phyloP scores from a whole-genome alignment of 2,888 invertebrate species.

The Ochropleura plecta region DNA sequence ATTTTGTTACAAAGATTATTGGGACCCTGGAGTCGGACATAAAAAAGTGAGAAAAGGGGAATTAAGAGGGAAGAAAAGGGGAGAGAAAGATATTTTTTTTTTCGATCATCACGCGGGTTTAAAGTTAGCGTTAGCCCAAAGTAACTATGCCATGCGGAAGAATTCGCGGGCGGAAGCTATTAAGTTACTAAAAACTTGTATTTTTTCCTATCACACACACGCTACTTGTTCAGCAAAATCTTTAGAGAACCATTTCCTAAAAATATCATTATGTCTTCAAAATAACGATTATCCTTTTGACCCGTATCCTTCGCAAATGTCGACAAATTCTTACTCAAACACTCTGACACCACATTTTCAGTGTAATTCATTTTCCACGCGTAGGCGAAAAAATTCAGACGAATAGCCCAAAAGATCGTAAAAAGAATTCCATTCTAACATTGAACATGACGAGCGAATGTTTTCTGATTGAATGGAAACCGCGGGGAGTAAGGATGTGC shows the following conservation, averaged over 20 bases:
- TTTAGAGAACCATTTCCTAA: neutral
- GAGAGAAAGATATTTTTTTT: no score
- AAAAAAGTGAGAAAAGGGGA: no score
- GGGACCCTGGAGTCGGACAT: no score
- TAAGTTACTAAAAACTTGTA: neutral
- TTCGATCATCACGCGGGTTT: no score
- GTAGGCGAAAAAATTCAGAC: slow-evolving; percentile 41
- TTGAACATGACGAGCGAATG: slow-evolving; percentile 62
- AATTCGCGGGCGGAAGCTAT: no score
- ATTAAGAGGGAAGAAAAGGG: no score
- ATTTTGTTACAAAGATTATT: no score
- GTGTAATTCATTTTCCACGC: slow-evolving; percentile 46
- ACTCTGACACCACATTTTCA: slow-evolving; percentile 34
- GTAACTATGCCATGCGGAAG: no score
- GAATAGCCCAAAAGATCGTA: slow-evolving; percentile 50
- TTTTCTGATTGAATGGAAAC: slow-evolving; percentile 65
- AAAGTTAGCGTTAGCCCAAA: no score
- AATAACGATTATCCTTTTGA: slow-evolving; percentile 27
- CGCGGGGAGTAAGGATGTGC: slow-evolving; percentile 57
- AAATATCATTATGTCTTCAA: slow-evolving; percentile 6
- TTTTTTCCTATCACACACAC: neutral
- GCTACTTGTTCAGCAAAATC: neutral
- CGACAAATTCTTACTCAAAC: slow-evolving; percentile 37
- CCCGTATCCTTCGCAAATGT: slow-evolving; percentile 24
- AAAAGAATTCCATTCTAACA: slow-evolving; percentile 54